Percentiles rank a stretch among this genome's conserved stretches.
phyloP scores from a whole-genome alignment of 2,888 invertebrate genomes.

The Sarcophaga caerulescens region DNA sequence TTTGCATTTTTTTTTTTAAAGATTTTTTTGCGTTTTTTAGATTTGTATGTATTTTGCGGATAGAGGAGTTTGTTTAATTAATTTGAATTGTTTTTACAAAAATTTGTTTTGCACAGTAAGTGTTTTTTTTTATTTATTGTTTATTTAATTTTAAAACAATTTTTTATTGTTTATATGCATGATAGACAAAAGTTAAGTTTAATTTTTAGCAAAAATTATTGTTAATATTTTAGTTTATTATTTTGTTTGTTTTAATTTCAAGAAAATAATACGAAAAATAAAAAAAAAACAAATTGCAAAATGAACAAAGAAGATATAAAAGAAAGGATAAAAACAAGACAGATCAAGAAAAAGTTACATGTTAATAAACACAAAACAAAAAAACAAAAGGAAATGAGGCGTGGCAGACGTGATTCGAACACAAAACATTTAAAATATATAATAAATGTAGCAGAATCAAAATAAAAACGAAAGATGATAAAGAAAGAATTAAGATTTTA shows the following conservation, averaged over 20 bases:
- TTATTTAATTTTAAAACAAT: slow-evolving; percentile 24
- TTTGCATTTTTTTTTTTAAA: slow-evolving; percentile 66
- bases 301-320: slow-evolving; percentile 52
- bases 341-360: slow-evolving; percentile 15
- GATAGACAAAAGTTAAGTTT: slow-evolving; percentile 48
- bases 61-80: slow-evolving; percentile 14
- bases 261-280: not conserved
- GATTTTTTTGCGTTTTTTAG: slow-evolving; percentile 69
- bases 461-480: slow-evolving; percentile 35
- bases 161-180: slow-evolving; percentile 49
- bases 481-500: slow-evolving; percentile 20
- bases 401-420: slow-evolving; percentile 27
- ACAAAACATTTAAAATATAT: slow-evolving; percentile 46
- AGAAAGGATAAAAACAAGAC: slow-evolving; percentile 51
- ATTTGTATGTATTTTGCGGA: slow-evolving; percentile 66
- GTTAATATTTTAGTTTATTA: slow-evolving; percentile 48
- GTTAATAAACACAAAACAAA: slow-evolving; percentile 21
- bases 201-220: slow-evolving; percentile 33
- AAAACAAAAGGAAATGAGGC: not conserved
- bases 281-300: slow-evolving; percentile 69
- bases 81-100: slow-evolving; percentile 59
- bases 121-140: slow-evolving; percentile 42
- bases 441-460: slow-evolving; percentile 6
- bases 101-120: slow-evolving; percentile 61
- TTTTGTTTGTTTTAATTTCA: slow-evolving; percentile 41